These are phyloP conservation scores for Sebastes goodei DNA, from an alignment of 2,797 vertebrate genomes.

Conservation along the genomic window DNA sequence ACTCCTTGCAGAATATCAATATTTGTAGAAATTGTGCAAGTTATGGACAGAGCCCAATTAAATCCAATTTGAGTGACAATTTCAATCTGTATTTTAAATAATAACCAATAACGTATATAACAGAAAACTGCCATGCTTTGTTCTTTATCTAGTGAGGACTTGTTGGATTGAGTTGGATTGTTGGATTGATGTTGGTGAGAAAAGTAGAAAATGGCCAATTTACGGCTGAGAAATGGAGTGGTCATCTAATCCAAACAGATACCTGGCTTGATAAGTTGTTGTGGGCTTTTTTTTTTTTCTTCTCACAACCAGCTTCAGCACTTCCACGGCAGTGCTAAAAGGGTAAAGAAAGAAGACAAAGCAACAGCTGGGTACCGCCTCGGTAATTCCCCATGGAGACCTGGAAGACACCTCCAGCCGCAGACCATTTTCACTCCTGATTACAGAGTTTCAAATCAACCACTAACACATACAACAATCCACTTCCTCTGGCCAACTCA, in stretches of 20 bases:
- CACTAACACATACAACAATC: conserved; percentile 77
- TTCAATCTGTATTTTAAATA: conserved; percentile 6
- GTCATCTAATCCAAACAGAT: conserved; percentile 83
- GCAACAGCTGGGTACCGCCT: conserved; percentile 86
- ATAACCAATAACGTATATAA: not conserved
- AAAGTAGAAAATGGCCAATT: conserved; percentile 82
- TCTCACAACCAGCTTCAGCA: conserved; percentile 71
- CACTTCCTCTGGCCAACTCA: conserved; percentile 72
- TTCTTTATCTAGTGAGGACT: conserved; percentile 23
- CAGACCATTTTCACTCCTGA: conserved; percentile 84
- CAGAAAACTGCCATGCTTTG: conserved; percentile 4
- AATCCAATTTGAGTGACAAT: not conserved
- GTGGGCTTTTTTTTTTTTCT: conserved; percentile 2
- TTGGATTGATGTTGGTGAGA: conserved; percentile 72
- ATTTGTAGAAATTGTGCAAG: not conserved
- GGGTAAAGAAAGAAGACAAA: conserved; percentile 80
- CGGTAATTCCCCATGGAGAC: conserved; percentile 78
- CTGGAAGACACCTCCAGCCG: conserved; percentile 75
- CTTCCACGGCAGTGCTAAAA: conserved; percentile 82
- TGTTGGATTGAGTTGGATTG: conserved; percentile 58
- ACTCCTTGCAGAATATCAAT: not conserved
- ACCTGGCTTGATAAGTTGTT: conserved; percentile 79
- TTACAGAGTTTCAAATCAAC: conserved; percentile 83
- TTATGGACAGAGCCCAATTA: not conserved
- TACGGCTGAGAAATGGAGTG: conserved; percentile 81